phyloP scores from a whole-genome alignment of 1,140 invertebrate genomes.

The Aplysia californica region DNA sequence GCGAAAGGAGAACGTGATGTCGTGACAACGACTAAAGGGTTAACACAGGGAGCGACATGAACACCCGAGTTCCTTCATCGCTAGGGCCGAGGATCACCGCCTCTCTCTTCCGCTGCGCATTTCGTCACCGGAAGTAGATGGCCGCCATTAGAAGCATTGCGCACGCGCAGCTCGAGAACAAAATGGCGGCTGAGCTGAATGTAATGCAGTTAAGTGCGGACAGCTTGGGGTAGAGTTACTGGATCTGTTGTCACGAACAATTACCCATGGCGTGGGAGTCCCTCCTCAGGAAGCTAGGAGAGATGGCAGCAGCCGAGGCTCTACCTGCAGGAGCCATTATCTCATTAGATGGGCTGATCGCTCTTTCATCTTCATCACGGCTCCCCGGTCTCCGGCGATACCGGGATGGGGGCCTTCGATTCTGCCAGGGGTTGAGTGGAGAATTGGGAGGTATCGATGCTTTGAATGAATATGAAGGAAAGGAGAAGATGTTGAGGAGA shows the following conservation, averaged over 20 bases:
- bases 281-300: not conserved
- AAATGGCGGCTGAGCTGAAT: constrained; percentile 21
- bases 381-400: too few species aligned
- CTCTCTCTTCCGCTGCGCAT: constrained; percentile 24
- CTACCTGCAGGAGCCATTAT: constrained; percentile 17
- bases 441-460: too few species aligned
- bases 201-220: constrained; percentile 24
- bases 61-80: not conserved
- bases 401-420: too few species aligned
- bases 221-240: constrained; percentile 17
- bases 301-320: not conserved
- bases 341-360: constrained; percentile 5
- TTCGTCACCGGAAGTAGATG: constrained; percentile 26
- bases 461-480: too few species aligned
- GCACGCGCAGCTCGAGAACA: constrained; percentile 11
- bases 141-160: constrained; percentile 18
- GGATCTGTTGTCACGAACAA: constrained; percentile 17
- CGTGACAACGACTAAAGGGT: too few species aligned
- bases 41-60: too few species aligned
- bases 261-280: not conserved
- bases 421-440: too few species aligned
- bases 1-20: too few species aligned
- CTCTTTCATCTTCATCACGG: constrained; percentile 1
- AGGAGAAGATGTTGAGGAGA: too few species aligned
- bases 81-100: not conserved